Conservation (phyloP, 1,140 invertebrate genomes). For the Xylocopa sonorina region DNA sequence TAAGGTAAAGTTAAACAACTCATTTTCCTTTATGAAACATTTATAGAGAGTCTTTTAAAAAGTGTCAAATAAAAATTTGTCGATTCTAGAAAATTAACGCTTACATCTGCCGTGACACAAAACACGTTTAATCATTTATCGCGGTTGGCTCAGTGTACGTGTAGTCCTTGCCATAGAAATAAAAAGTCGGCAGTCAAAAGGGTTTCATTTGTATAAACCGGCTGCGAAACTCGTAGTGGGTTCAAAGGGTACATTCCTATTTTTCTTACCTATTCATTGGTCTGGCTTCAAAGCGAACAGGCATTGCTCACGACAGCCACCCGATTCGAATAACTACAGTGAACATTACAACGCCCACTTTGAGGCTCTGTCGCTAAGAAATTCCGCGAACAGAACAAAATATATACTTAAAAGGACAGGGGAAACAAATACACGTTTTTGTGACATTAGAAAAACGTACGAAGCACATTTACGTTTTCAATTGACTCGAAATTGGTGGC, state of each 20-base stretch:
- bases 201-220: not conserved
- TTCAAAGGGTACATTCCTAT: slow-evolving; percentile 5
- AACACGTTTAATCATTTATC: not conserved
- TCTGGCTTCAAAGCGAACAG: slow-evolving; percentile 24
- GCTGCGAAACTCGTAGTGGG: not conserved
- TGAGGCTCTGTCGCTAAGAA: not conserved
- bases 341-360: slow-evolving; percentile 2
- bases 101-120: no score
- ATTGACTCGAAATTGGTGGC: no score
- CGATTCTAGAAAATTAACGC: no score
- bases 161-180: not conserved
- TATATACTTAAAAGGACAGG: no score
- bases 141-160: not conserved
- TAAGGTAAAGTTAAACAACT: no score
- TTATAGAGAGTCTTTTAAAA: no score
- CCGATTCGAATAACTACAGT: not conserved
- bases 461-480: no score
- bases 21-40: no score
- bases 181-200: not conserved
- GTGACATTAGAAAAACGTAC: not conserved
- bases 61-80: no score
- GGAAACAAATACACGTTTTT: not conserved
- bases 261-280: slow-evolving; percentile 7
- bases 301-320: not conserved
- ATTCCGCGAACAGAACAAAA: not conserved